Evolutionary conservation across 1,140 invertebrate genomes (phyloP).

Genomic region (Melipona quadrifasciata): DNA sequence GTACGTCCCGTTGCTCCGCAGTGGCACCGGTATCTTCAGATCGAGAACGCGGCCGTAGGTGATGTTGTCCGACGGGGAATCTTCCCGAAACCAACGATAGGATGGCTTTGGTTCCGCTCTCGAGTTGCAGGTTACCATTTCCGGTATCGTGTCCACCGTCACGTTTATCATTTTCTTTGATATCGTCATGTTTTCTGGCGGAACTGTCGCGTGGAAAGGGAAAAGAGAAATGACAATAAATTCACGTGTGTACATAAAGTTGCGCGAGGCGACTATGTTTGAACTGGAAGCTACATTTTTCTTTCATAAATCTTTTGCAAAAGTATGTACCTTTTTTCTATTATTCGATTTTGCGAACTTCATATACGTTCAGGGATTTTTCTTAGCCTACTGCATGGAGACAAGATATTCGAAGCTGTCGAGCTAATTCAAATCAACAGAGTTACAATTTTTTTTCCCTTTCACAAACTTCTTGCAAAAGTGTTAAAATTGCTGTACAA

Average conservation of each 20-base stretch:
- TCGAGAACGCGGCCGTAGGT: constrained; percentile 83
- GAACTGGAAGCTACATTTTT: too few relatives aligned
- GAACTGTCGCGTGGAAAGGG: constrained; percentile 84
- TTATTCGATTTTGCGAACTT: too few relatives aligned
- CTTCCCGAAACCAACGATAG: constrained; percentile 86
- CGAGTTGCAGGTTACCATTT: constrained; percentile 89
- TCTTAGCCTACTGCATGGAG: too few relatives aligned
- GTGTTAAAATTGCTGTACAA: too few relatives aligned
- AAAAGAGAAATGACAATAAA: neutral
- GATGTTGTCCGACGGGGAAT: constrained; percentile 78
- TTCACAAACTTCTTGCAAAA: too few relatives aligned
- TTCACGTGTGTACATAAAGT: too few relatives aligned
- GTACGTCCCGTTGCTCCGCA: constrained; percentile 87
- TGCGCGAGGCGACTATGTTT: neutral
- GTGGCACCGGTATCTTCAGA: constrained; percentile 83
- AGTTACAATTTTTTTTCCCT: too few relatives aligned
- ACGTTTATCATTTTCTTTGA: constrained; percentile 88
- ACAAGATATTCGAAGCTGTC: too few relatives aligned
- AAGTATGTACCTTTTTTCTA: too few relatives aligned
- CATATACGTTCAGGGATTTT: too few relatives aligned
- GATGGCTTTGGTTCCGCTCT: constrained; percentile 87
- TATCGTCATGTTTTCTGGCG: constrained; percentile 92
- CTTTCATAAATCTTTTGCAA: too few relatives aligned
- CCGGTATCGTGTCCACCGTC: constrained; percentile 88
- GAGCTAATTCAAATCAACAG: too few relatives aligned